Conservation (phyloP, 2,113 vertebrate genomes). For the Dissostichus mawsoni region DNA sequence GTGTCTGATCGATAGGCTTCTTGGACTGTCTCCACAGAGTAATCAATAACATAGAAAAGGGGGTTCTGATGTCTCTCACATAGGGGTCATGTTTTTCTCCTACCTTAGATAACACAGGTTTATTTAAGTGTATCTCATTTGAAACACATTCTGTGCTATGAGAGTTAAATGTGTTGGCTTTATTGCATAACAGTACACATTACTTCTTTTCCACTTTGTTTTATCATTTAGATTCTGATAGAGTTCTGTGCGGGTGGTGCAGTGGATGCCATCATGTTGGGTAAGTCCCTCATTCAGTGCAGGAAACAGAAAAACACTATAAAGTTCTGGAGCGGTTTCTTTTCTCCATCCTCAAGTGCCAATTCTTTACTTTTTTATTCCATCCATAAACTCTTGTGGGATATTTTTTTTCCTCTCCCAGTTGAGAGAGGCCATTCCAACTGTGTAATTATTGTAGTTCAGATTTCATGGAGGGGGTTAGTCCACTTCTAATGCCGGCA, state of each 20-base stretch:
- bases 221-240: constrained; percentile 91
- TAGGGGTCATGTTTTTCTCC: constrained; percentile 23
- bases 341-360: constrained; percentile 52
- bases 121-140: neutral
- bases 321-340: constrained; percentile 47
- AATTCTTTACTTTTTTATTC: constrained; percentile 50
- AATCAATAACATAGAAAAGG: constrained; percentile 35
- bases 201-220: constrained; percentile 28
- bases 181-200: neutral
- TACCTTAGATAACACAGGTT: neutral
- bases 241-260: constrained; percentile 99
- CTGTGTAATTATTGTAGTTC: constrained; percentile 78
- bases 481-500: constrained; percentile 56
- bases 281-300: constrained; percentile 82
- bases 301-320: constrained; percentile 43
- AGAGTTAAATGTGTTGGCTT: neutral
- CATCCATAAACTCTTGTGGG: constrained; percentile 54
- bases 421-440: constrained; percentile 54
- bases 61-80: constrained; percentile 21
- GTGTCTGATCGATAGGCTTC: constrained; percentile 29
- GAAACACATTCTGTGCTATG: neutral
- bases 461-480: constrained; percentile 70
- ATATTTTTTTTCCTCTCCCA: constrained; percentile 42
- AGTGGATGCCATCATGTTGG: constrained; percentile 98
- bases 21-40: constrained; percentile 1